A percentile compares a stretch with the other conserved stretches of the same genome.
Conservation (phyloP, 2,888 invertebrate genomes). For the Dryomyza anilis region DNA sequence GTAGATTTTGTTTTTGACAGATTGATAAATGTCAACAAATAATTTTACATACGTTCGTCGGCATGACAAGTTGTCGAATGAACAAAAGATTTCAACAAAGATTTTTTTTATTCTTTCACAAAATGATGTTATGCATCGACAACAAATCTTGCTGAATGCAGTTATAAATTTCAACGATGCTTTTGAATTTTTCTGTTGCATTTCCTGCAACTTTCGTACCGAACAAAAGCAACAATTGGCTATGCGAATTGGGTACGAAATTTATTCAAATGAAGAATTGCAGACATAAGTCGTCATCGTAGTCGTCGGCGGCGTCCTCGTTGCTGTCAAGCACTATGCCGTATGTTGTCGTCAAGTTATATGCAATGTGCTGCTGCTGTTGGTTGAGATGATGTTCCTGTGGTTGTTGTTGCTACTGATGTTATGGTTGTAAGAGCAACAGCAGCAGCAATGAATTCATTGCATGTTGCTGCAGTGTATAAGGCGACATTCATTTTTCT, state of each 20-base stretch:
- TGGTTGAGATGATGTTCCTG: background rate
- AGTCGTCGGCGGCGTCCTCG: background rate
- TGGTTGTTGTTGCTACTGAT: constrained; percentile 1
- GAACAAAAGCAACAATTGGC: background rate
- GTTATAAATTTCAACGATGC: constrained; percentile 1
- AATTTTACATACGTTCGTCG: constrained; percentile 14
- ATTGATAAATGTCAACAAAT: constrained; percentile 23
- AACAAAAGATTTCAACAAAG: background rate
- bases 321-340: background rate
- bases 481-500: background rate
- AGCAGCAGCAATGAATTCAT: constrained; percentile 13
- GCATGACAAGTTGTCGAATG: constrained; percentile 15
- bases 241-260: constrained; percentile 2
- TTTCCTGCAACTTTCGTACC: background rate
- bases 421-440: background rate
- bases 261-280: constrained; percentile 24
- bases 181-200: constrained; percentile 14
- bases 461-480: constrained; percentile 3
- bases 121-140: background rate
- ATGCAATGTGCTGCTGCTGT: constrained; percentile 9
- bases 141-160: constrained; percentile 5
- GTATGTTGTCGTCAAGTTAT: constrained; percentile 13
- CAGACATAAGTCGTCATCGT: constrained; percentile 15
- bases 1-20: constrained; percentile 22
- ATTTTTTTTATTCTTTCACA: too few species aligned